Evolutionary conservation across 2,888 invertebrate genomes (phyloP).

Genomic region (Willowsia nigromaculata): DNA sequence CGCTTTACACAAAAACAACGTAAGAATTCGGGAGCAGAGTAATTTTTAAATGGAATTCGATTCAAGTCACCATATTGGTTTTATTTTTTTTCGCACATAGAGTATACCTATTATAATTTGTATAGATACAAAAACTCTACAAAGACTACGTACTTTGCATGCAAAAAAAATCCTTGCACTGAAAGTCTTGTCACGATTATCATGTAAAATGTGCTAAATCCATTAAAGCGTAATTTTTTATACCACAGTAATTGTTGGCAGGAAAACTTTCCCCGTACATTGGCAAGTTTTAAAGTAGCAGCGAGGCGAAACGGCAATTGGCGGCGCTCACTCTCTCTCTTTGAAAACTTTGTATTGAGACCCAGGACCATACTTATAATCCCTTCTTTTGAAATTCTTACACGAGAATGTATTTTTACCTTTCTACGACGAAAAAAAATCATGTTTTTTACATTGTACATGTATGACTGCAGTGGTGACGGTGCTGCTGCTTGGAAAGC

Average conservation of each 20-base stretch:
- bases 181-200: slow-evolving; percentile 57
- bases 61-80: neutral
- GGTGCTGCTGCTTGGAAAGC: neutral
- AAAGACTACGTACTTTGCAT: neutral
- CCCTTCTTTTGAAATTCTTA: slow-evolving; percentile 10
- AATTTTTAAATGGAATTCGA: neutral
- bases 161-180: neutral
- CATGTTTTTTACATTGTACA: neutral
- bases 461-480: neutral
- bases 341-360: neutral
- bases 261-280: slow-evolving; percentile 4
- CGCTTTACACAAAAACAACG: neutral
- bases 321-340: neutral
- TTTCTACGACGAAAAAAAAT: neutral
- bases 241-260: slow-evolving; percentile 19
- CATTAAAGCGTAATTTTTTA: slow-evolving; percentile 59
- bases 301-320: neutral
- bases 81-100: neutral
- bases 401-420: slow-evolving; percentile 12
- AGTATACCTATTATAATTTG: neutral
- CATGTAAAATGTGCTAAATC: slow-evolving; percentile 56
- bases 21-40: neutral
- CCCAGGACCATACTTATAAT: neutral
- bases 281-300: neutral
- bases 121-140: neutral